These are phyloP conservation scores for Helostoma temminkii DNA, from an alignment of 2,797 vertebrate genomes.

Conservation along the genomic window DNA sequence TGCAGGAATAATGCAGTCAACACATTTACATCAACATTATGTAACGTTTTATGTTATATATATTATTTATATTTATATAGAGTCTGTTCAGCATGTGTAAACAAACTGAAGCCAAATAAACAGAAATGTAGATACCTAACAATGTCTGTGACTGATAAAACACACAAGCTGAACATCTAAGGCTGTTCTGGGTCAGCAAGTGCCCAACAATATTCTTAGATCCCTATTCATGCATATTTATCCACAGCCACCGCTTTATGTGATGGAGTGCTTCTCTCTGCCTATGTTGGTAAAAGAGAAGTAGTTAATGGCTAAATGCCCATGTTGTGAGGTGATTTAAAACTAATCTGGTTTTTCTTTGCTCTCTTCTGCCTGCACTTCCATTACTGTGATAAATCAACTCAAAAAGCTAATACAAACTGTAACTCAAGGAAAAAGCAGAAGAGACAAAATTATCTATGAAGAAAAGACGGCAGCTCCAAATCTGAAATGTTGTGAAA, in stretches of 20 bases:
- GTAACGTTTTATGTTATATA: too few species aligned
- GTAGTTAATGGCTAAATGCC: slow-evolving; percentile 46
- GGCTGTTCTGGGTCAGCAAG: slow-evolving; percentile 31
- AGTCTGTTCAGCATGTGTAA: neutral
- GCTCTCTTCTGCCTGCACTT: slow-evolving; percentile 9
- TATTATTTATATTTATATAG: too few species aligned
- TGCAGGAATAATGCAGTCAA: neutral
- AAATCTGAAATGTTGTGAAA: slow-evolving; percentile 7
- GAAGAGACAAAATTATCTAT: slow-evolving; percentile 11
- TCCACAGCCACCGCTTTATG: slow-evolving; percentile 21
- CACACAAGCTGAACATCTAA: slow-evolving; percentile 11
- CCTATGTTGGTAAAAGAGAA: slow-evolving; percentile 36
- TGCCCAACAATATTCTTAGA: slow-evolving; percentile 37
- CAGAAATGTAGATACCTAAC: neutral
- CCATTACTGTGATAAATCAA: slow-evolving; percentile 49
- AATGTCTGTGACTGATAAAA: neutral
- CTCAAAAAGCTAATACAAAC: slow-evolving; percentile 23
- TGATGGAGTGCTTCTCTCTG: slow-evolving; percentile 46
- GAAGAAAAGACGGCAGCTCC: slow-evolving; percentile 9
- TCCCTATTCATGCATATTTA: slow-evolving; percentile 32
- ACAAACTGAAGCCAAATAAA: neutral
- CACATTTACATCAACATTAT: neutral
- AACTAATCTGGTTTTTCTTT: slow-evolving; percentile 29
- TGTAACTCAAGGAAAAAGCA: slow-evolving; percentile 4
- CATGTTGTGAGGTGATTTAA: slow-evolving; percentile 46